Evolutionary conservation across 2,797 vertebrate genomes (phyloP), one percentile per base, ranked within the genome.

Genomic region (Carapus acus): DNA sequence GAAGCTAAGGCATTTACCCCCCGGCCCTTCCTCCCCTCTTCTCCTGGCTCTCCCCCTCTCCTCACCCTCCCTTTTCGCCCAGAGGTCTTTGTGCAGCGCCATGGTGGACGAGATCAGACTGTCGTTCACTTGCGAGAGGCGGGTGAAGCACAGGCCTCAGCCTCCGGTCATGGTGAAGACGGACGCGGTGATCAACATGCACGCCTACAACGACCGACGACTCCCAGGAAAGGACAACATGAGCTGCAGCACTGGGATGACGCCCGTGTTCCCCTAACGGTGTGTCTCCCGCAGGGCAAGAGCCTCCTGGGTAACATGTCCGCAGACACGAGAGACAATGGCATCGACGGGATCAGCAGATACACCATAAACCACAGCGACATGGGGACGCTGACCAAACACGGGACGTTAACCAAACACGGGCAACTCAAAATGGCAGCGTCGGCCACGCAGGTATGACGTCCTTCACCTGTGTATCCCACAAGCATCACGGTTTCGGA

Each of bases 1-100:
- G 81, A 85, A 84, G 67, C 82, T 87, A 87, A 84, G 79, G 75
- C 79, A 85, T 86, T 82, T 84, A 81, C 79, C 73, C 82, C 80
- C 76, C 81, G 2, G 74, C 68, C 71, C 53, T 49, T 60, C 65
- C 65, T 71, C 67, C 61, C 65, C 65, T 71, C 67, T 74, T 46
- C 58, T 72, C 73, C 64, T 69, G 61, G 49, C 63, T 23, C 54
- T 62, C 54, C 62, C 58, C 70, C 81, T 76, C 65, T 76, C 74
- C 73, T 65, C 72, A 68, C 66, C 64, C 72, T 75, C 78, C 81
- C 84, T 78, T 73, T 81, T 80, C 54, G 80, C 86, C 80, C 91
- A 98, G 96, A 93, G 96, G 81, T 98, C 96, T 87, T 96, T 99
- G 90, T 98, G 94, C 91, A 96, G 91, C 59, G 91, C 94, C 70